phyloP scores from a whole-genome alignment of 2,113 vertebrate genomes.

The Vicugna pacos region DNA sequence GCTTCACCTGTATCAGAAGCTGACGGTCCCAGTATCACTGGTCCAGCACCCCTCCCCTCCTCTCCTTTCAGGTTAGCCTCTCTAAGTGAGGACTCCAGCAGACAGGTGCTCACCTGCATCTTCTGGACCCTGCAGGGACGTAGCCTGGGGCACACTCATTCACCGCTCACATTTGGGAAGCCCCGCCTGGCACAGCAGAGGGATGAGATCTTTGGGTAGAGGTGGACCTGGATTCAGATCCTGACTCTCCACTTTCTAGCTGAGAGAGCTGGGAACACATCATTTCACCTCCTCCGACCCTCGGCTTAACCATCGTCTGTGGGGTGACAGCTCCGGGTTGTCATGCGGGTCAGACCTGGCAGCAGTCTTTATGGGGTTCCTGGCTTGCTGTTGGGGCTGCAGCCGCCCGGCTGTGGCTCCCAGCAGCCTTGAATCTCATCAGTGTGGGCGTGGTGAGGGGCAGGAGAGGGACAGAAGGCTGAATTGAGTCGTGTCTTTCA shows the following conservation, averaged over 20 bases:
- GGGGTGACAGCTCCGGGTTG: rapidly evolving
- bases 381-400: background rate
- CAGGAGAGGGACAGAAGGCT: rapidly evolving
- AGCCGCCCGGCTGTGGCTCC: rapidly evolving
- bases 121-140: background rate
- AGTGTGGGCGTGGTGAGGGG: rapidly evolving
- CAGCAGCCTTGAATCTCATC: rapidly evolving
- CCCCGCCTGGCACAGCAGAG: background rate
- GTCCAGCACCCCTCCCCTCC: no score
- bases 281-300: background rate
- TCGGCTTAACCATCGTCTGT: rapidly evolving
- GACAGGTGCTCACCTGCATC: rapidly evolving
- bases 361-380: rapidly evolving
- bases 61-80: background rate
- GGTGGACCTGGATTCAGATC: background rate
- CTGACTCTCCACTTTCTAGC: background rate
- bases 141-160: no score
- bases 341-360: rapidly evolving
- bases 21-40: rapidly evolving
- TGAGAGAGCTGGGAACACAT: background rate
- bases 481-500: background rate
- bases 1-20: rapidly evolving
- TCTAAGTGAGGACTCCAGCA: background rate
- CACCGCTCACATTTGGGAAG: rapidly evolving
- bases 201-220: background rate